These are phyloP conservation scores for Pantelozetes paolii DNA, from an alignment of 2,888 invertebrate genomes.

Conservation along the genomic window DNA sequence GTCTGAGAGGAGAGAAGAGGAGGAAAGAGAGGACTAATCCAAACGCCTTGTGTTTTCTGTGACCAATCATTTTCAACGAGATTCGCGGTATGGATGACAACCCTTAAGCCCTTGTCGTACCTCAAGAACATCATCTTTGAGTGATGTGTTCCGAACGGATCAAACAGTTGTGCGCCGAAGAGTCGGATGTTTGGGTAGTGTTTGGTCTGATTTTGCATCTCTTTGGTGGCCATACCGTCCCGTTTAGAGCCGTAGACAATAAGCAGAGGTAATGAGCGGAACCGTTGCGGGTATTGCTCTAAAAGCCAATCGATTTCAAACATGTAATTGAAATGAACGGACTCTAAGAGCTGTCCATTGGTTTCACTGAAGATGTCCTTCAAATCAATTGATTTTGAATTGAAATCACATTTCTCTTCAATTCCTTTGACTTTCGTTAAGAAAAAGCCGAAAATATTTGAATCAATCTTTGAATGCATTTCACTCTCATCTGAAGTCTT, in stretches of 20 bases:
- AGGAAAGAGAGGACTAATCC: slow-evolving; percentile 80
- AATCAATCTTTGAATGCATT: neutral
- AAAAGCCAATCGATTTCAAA: slow-evolving; percentile 83
- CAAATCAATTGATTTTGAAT: slow-evolving; percentile 49
- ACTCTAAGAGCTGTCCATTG: slow-evolving; percentile 52
- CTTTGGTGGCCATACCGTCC: slow-evolving; percentile 54
- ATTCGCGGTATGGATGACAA: slow-evolving; percentile 88
- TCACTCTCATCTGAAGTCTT: slow-evolving; percentile 1
- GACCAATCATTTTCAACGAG: slow-evolving; percentile 87
- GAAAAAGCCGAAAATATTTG: slow-evolving; percentile 48
- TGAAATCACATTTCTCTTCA: slow-evolving; percentile 48
- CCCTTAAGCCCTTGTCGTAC: slow-evolving; percentile 68
- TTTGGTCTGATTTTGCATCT: slow-evolving; percentile 49
- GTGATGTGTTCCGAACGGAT: slow-evolving; percentile 79
- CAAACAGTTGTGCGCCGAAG: slow-evolving; percentile 66
- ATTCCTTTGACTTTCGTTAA: slow-evolving; percentile 53
- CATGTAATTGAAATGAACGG: slow-evolving; percentile 75
- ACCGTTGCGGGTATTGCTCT: slow-evolving; percentile 70
- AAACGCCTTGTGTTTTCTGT: slow-evolving; percentile 78
- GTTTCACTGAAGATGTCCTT: slow-evolving; percentile 52
- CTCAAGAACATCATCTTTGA: slow-evolving; percentile 84
- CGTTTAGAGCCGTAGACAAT: slow-evolving; percentile 71
- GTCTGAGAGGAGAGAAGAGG: slow-evolving; percentile 48
- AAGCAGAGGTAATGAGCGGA: slow-evolving; percentile 64
- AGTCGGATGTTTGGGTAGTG: slow-evolving; percentile 62